Evolutionary conservation across 2,113 vertebrate species (phyloP).

Genomic region (Xiphorhynchus elegans): DNA sequence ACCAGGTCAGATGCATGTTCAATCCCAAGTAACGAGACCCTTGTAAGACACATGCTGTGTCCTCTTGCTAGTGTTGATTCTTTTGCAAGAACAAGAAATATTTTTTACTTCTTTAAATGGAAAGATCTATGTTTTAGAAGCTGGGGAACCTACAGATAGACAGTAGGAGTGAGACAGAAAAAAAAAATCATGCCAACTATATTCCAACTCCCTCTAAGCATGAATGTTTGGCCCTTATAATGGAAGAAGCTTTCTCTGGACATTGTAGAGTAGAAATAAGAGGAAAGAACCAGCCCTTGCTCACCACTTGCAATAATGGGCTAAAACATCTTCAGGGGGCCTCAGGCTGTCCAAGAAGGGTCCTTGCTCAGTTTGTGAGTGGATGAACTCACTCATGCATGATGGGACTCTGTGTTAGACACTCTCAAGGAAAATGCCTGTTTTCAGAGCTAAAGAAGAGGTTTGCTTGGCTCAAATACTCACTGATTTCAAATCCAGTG

Average conservation of each 20-base stretch:
- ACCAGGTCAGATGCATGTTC: background rate
- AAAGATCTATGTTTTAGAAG: background rate
- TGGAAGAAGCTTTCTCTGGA: background rate
- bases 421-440: constrained; percentile 1
- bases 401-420: background rate
- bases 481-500: constrained; percentile 39
- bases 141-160: background rate
- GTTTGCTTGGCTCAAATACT: constrained; percentile 43
- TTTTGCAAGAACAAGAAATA: constrained; percentile 1
- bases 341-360: background rate
- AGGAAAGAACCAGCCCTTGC: background rate
- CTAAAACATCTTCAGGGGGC: background rate
- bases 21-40: background rate
- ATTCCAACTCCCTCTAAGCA: background rate
- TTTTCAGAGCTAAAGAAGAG: constrained; percentile 39
- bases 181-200: background rate
- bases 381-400: background rate
- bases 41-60: background rate
- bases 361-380: background rate
- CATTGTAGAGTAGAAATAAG: background rate
- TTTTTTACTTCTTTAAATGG: background rate
- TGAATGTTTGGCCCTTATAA: background rate
- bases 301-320: background rate
- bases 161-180: background rate
- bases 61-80: background rate